Base-by-base conservation (phyloP, 2,797 vertebrate species). In the Sebastes kiyomatsui region DNA sequence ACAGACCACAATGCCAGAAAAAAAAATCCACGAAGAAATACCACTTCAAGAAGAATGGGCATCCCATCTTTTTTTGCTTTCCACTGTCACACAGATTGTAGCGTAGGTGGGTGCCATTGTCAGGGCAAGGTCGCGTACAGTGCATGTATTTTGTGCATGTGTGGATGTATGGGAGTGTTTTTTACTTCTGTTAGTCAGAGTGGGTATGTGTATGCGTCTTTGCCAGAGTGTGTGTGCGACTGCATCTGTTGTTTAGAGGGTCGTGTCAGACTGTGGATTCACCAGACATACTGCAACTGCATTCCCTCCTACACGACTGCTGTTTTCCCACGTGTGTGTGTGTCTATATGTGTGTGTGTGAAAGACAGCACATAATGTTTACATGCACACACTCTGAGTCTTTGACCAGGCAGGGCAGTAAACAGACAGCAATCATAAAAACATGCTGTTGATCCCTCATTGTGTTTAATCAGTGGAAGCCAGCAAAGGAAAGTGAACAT, bases 261-360 rank as follows among this genome's bases (percentile, higher is more conserved):
- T 83, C 61, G 69, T 83, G 89, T 90, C 86, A 92, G 69, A 90
- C 75, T 72, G 85, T 80, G 83, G 76, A 86, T 92, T 76, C 91
- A 88, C 84, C 94, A 88, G 79, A 92, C 75, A 1, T 33, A 79
- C 82, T 85, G 87, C 87, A 87, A 87, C 88, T 91, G 91, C 80
- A 83, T 83, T 82, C 78, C 93, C 94, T 93, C 94, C 94, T 86
- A 94, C 94, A 88, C 81, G 80, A 92, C 91, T 93, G 92, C 94
- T 95, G 92, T 92, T 94, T 86, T 30, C 81, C 82, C 90, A 85
- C 61, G 16, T 64, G 22, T 59, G 68, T 46, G 56, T 73, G 77
- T 69, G 61, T 72, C 77, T 78, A 75, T 67, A 67, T 75, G 62
- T 30, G 32, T 70, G 81, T 42, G 64, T 56, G 83, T 70, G 92